Conservation (phyloP, 2,888 invertebrate genomes). For the Zygogramma bicolorata region DNA sequence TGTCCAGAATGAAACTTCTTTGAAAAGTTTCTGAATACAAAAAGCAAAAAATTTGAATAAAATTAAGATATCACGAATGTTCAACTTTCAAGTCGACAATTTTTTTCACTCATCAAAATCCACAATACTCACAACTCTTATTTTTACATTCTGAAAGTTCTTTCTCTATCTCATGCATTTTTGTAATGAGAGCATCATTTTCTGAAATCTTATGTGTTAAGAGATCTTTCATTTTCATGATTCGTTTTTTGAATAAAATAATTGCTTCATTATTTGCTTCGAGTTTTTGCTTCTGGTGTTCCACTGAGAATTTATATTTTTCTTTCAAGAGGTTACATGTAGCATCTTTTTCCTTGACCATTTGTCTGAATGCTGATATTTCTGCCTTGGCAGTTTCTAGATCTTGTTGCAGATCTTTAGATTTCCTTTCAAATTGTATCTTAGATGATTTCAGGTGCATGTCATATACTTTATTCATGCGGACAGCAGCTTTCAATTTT, state of each 20-base stretch:
- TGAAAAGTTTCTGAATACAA: not conserved
- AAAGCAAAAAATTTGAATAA: not conserved
- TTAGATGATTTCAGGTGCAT: not conserved
- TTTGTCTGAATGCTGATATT: not conserved
- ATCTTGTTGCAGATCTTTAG: not conserved
- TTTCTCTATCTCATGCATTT: not conserved
- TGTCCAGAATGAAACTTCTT: not conserved
- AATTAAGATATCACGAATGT: not conserved
- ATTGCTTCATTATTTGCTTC: not conserved
- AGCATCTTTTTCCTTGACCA: not conserved
- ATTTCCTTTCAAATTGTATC: not conserved
- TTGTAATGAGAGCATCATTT: not conserved
- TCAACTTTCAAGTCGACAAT: not conserved
- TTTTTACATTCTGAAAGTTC: not conserved
- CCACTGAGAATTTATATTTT: not conserved
- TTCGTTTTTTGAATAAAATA: not conserved
- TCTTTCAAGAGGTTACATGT: not conserved
- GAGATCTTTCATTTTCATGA: not conserved
- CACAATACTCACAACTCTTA: conserved; percentile 23
- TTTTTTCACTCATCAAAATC: not conserved
- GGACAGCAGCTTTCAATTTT: not conserved
- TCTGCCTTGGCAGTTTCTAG: not conserved
- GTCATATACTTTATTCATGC: not conserved
- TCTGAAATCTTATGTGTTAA: not conserved
- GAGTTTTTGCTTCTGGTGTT: not conserved